These are phyloP conservation scores for Drosophila fuyamai DNA, from an alignment of 1,140 invertebrate species.

Conservation along the genomic window DNA sequence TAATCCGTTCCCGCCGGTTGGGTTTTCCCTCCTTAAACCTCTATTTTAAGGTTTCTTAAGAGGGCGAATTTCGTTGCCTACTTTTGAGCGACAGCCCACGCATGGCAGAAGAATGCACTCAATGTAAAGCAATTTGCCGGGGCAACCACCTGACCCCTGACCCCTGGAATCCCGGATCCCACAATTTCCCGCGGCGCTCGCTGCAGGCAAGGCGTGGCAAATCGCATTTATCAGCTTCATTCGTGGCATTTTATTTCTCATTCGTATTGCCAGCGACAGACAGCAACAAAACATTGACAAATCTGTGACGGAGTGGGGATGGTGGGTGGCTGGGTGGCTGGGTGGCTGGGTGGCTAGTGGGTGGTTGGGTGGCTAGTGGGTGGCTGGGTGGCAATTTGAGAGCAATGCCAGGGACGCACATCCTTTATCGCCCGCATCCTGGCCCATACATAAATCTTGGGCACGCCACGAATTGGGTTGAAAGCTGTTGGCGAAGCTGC, in stretches of 20 bases:
- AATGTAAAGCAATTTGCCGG: slow-evolving; percentile 42
- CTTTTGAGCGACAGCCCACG: slow-evolving; percentile 16
- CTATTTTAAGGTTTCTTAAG: slow-evolving; percentile 8
- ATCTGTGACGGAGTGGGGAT: slow-evolving; percentile 50
- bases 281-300: slow-evolving; percentile 54
- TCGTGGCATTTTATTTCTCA: slow-evolving; percentile 68
- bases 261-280: slow-evolving; percentile 44
- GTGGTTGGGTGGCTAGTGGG: slow-evolving; percentile 14
- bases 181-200: neutral
- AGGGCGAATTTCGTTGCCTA: slow-evolving; percentile 22
- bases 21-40: neutral
- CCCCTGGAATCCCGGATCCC: neutral
- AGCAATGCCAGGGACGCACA: slow-evolving; percentile 55
- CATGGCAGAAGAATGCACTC: slow-evolving; percentile 46
- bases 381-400: neutral
- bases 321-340: neutral
- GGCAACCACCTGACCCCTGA: slow-evolving; percentile 29
- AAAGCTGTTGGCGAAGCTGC: slow-evolving; percentile 49
- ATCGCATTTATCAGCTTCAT: slow-evolving; percentile 78
- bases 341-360: neutral
- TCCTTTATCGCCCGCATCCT: slow-evolving; percentile 44
- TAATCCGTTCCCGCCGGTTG: slow-evolving; percentile 1
- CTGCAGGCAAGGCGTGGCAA: slow-evolving; percentile 55
- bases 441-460: slow-evolving; percentile 60
- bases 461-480: slow-evolving; percentile 63